Percentiles rank a stretch among this genome's conserved stretches.
phyloP scores from a whole-genome alignment of 2,113 vertebrate genomes.

The Mustela lutreola region DNA sequence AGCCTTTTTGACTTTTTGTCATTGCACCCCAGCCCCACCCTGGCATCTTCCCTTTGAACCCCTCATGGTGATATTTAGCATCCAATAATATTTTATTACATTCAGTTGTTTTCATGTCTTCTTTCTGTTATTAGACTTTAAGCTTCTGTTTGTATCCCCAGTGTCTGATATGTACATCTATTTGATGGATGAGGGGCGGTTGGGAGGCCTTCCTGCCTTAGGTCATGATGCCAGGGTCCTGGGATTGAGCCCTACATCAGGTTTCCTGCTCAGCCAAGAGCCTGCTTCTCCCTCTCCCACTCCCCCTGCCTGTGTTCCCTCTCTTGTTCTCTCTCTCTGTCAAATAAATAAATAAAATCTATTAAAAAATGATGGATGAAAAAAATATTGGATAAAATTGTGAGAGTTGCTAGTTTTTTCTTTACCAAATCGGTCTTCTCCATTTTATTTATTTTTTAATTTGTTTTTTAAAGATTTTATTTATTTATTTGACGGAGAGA shows the following conservation, averaged over 20 bases:
- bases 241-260: no score
- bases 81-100: background rate
- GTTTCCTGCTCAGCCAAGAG: no score
- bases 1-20: conserved; percentile 39
- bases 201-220: no score
- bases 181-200: background rate
- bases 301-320: no score
- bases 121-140: conserved; percentile 25
- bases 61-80: conserved; percentile 3
- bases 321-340: no score
- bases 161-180: conserved; percentile 25
- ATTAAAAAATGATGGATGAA: background rate
- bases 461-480: no score
- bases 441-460: background rate
- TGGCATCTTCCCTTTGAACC: conserved; percentile 7
- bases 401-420: conserved; percentile 23
- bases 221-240: no score
- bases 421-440: conserved; percentile 9
- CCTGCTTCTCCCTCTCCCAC: no score
- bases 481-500: no score
- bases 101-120: conserved; percentile 45
- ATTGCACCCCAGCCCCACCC: background rate
- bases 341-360: no score
- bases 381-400: background rate
- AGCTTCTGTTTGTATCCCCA: background rate